These are phyloP conservation scores for Camelus dromedarius DNA, from an alignment of 2,113 vertebrate genomes.

Conservation along the genomic window DNA sequence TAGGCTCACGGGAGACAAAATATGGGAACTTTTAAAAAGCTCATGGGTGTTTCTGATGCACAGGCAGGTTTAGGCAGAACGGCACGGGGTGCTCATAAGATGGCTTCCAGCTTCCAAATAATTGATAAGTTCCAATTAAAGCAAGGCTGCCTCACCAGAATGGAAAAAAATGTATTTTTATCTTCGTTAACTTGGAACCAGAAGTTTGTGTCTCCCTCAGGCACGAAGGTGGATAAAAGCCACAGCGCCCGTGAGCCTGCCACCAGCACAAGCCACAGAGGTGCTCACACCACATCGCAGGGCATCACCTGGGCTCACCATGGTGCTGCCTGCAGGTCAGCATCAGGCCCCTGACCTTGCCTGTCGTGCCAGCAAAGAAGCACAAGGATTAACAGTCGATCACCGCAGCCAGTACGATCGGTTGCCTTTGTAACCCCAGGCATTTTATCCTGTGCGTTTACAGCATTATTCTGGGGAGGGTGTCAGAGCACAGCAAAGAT, in stretches of 20 bases:
- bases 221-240: background rate
- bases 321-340: rapidly evolving
- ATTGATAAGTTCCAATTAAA: background rate
- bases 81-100: rapidly evolving
- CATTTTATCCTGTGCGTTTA: background rate
- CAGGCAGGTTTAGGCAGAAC: background rate
- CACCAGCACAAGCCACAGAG: background rate
- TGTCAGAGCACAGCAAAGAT: background rate
- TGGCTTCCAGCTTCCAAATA: background rate
- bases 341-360: background rate
- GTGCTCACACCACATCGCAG: rapidly evolving
- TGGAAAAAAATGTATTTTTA: background rate
- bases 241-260: background rate
- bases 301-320: background rate
- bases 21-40: background rate
- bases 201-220: background rate
- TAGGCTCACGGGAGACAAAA: background rate
- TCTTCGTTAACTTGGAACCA: background rate
- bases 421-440: rapidly evolving
- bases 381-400: rapidly evolving
- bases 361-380: background rate
- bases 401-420: rapidly evolving
- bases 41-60: background rate
- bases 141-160: background rate
- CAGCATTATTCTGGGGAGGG: background rate